Base-by-base conservation (phyloP, 2,113 vertebrate genomes). In the Bos indicus region DNA sequence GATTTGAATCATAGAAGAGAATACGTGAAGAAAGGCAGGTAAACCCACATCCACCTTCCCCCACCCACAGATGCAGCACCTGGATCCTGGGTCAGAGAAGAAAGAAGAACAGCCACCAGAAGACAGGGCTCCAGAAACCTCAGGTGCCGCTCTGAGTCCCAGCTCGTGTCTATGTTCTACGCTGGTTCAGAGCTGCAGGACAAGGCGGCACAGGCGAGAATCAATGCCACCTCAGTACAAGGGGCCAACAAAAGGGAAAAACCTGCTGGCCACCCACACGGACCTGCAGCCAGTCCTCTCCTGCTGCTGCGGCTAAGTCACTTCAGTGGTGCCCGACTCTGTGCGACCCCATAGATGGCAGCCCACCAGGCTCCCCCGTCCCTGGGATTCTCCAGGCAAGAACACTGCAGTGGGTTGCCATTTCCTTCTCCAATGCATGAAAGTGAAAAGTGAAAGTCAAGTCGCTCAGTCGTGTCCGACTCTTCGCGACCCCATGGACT, bases 41-140 rank as follows among this genome's bases (percentile, higher is more conserved):
- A 54, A 48, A 40, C 25, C 19, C 26, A 43, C 25, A n/a, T n/a
- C 19, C 43, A 60, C 15, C 2, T 40, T n/a, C 36, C 26, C 2
- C 1, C 51, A 57, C 26, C 12, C 57, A 57, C 3, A 57, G 4
- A 81, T 0, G 9, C 46, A 51, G 78, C 13, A 17, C 16, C 56
- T 25, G 57, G 40, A 62, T 25, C 28, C 57, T n/a, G 9, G 57
- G 26, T 64, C 13, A 2, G 48, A 88, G 26, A 25, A 33, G 28
- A 1, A n/a, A 17, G 7, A 43, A 46, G 4, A 5, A 19, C 15
- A 17, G 26, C 3, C 25, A 7, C 3, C 2, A 2, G 21, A 10
- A 4, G 5, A 43, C 9, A n/a, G 19, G 88, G 2, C 36, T 43
- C n/a, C 14, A 33, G 14, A 26, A 74, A 33, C 14, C 2, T 26